Conservation (phyloP, 2,797 vertebrate genomes). For the Hippoglossus hippoglossus region DNA sequence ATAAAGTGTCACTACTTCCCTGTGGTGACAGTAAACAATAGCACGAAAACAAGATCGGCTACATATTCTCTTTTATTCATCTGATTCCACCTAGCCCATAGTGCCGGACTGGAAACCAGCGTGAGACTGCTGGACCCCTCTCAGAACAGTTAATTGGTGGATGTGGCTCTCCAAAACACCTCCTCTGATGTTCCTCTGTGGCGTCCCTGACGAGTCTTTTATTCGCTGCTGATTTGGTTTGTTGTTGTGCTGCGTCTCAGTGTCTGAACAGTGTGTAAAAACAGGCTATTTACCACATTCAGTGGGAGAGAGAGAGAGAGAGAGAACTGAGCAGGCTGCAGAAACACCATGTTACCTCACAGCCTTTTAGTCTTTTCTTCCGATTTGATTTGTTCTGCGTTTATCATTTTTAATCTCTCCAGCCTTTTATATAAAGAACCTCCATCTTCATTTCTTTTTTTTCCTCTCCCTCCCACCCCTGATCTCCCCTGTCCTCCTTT, state of each 20-base stretch:
- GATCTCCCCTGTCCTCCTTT: constrained; percentile 47
- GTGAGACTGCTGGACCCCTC: constrained; percentile 44
- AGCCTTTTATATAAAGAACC: constrained; percentile 2
- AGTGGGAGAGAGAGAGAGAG: constrained; percentile 55
- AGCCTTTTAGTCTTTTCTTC: constrained; percentile 46
- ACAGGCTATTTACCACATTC: constrained; percentile 69
- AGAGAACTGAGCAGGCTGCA: constrained; percentile 69
- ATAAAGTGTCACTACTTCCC: constrained; percentile 70
- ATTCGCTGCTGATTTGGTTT: constrained; percentile 75
- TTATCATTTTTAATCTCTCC: constrained; percentile 46
- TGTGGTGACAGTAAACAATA: constrained; percentile 65
- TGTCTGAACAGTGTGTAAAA: constrained; percentile 74
- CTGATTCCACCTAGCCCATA: constrained; percentile 31
- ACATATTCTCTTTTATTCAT: constrained; percentile 42
- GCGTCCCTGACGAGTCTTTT: constrained; percentile 71
- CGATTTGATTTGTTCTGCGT: constrained; percentile 44
- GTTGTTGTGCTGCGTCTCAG: constrained; percentile 64
- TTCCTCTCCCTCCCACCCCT: constrained; percentile 19
- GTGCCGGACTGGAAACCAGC: constrained; percentile 42
- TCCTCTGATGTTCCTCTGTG: constrained; percentile 59
- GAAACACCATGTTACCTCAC: constrained; percentile 52
- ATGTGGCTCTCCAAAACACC: constrained; percentile 60
- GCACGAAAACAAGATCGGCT: constrained; percentile 35
- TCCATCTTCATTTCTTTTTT: constrained; percentile 12
- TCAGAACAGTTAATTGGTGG: constrained; percentile 62